Base-by-base conservation (phyloP, 1,140 invertebrate genomes). In the Araneus ventricosus region DNA sequence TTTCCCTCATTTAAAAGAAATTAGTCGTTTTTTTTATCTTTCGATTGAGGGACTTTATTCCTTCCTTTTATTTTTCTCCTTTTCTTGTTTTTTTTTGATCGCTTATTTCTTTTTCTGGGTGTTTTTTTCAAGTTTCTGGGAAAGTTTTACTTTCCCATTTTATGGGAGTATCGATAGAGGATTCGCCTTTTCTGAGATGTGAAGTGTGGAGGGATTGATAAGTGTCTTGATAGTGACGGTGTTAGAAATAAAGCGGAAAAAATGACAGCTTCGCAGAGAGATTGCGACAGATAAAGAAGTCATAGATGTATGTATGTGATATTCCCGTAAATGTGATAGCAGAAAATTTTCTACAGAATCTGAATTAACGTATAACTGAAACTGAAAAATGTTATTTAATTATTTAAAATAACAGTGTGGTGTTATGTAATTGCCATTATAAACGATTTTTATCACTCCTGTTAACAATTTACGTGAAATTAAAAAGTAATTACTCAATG, bases 1-100 rank as follows among this genome's bases (percentile, higher is more conserved):
- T 80, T 8, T 41, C 22, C 30, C 75, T 80, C 75, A 80, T 80
- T 80, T 41, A 41, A 41, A 80, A 80, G 75, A 80, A 80, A 80
- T 80, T 80, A 80, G 75, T 41, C 24, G 30, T 2, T 34, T 14
- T 80, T 80, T 75, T 80, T n/a, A n/a, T 20, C 39, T 80, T 80
- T 39, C 30, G 22, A 34, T 80, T 39, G 30, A 41, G 45, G 17
- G 20, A 63, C 24, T 0, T 63, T 20, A 7, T 63, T 20, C 24
- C 0, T 63, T 63, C 6, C 6, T n/a, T n/a, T 63, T 6, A 10
- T 30, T 14, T 75, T 20, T 30, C 5, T 34, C 17, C 7, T 75
- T 75, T 20, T 75, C 17, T 37, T 39, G 37, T 10, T 82, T 82
- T 52, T 7, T 17, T 82, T 82, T 82, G n/a, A 75, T 75, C 70